Evolutionary conservation across 2,113 vertebrate genomes (phyloP).

Genomic region (Chaetura pelagica): DNA sequence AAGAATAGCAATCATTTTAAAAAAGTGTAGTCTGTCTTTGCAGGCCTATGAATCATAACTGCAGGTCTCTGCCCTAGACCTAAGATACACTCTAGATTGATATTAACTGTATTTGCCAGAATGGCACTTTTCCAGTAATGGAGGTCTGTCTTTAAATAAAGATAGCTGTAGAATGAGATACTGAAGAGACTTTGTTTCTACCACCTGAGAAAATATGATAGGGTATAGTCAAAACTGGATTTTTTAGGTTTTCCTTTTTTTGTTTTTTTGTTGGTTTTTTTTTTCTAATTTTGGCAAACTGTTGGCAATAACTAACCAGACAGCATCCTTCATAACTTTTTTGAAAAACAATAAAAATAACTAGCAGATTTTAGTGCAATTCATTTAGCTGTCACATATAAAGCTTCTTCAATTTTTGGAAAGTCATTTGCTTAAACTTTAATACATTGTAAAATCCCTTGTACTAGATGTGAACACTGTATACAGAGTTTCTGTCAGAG

Average conservation of each 20-base stretch:
- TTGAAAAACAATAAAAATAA: neutral
- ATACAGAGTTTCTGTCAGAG: neutral
- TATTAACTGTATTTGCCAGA: neutral
- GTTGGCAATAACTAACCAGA: neutral
- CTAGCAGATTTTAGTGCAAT: neutral
- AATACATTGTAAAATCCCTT: neutral
- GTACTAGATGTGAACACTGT: neutral
- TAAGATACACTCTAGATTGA: neutral
- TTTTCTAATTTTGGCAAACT: neutral
- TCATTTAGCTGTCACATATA: neutral
- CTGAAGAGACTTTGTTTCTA: neutral
- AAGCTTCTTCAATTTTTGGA: neutral
- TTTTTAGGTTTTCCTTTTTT: neutral
- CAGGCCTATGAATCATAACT: neutral
- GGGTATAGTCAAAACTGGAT: neutral
- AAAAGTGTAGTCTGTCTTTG: neutral
- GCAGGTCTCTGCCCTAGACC: neutral
- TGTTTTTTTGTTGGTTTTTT: neutral
- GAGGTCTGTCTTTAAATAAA: neutral
- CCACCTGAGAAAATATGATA: neutral
- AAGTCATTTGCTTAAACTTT: neutral
- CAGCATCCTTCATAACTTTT: neutral
- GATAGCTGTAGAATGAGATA: neutral
- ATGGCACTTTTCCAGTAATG: neutral
- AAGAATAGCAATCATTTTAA: neutral